Conservation (phyloP, 2,113 vertebrate genomes). For the Osmerus mordax region DNA sequence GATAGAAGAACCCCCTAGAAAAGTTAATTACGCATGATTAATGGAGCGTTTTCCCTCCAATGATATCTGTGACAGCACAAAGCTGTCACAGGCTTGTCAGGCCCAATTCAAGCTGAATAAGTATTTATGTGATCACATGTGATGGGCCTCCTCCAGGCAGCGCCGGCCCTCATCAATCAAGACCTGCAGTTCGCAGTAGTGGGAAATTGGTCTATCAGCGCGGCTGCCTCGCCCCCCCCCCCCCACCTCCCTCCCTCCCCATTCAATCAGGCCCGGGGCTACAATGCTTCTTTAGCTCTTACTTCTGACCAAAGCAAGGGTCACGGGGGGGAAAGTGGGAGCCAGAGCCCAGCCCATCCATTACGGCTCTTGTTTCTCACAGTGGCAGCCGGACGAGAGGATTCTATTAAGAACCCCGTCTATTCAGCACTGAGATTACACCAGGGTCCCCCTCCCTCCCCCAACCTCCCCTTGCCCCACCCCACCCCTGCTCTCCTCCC, state of each 20-base stretch:
- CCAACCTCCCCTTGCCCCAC: conserved; percentile 45
- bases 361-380: conserved; percentile 90
- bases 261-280: conserved; percentile 97
- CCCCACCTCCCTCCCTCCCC: conserved; percentile 75
- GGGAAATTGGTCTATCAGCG: conserved; percentile 98
- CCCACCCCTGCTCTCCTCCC: not conserved
- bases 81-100: conserved; percentile 98
- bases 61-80: conserved; percentile 99
- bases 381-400: conserved; percentile 84
- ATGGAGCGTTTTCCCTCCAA: conserved; percentile 95
- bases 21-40: conserved; percentile 99
- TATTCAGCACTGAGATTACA: conserved; percentile 81
- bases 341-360: conserved; percentile 84
- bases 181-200: conserved; percentile 85
- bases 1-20: conserved; percentile 80
- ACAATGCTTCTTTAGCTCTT: conserved; percentile 97
- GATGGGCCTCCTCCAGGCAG: conserved; percentile 98
- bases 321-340: conserved; percentile 75
- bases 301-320: conserved; percentile 93
- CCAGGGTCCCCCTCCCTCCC: conserved; percentile 63
- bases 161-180: conserved; percentile 99
- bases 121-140: conserved; percentile 99
- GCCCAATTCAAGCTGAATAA: conserved; percentile 99
- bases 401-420: conserved; percentile 86
- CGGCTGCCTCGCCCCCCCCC: conserved; percentile 74